phyloP scores from a whole-genome alignment of 2,113 vertebrate species.

The Chloebia gouldiae region DNA sequence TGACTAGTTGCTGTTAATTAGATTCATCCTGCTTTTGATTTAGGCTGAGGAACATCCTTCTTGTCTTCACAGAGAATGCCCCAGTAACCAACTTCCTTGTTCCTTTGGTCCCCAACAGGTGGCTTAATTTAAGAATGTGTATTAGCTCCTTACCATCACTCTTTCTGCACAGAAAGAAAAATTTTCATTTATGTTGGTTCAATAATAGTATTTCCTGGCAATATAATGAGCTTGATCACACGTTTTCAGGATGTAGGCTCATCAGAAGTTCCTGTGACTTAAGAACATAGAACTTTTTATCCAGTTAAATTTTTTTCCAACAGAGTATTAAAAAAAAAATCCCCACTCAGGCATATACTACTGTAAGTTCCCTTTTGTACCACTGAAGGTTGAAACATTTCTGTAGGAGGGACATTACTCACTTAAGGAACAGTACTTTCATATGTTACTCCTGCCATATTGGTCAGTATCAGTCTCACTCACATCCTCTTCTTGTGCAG shows the following conservation, averaged over 20 bases:
- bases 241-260: neutral
- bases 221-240: neutral
- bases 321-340: neutral
- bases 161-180: neutral
- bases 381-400: neutral
- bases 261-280: neutral
- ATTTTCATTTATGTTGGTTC: neutral
- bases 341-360: neutral
- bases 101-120: neutral
- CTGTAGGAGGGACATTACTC: neutral
- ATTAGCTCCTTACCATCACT: neutral
- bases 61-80: neutral
- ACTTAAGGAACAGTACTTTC: neutral
- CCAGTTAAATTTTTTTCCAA: neutral
- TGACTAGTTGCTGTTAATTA: neutral
- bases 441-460: neutral
- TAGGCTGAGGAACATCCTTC: neutral
- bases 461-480: neutral
- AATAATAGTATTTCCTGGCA: neutral
- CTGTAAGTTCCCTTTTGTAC: neutral
- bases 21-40: accelerated
- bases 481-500: neutral
- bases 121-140: neutral
- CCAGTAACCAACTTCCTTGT: neutral
- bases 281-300: neutral